phyloP scores from a whole-genome alignment of 2,797 vertebrate genomes.

The Sebastes jordani region DNA sequence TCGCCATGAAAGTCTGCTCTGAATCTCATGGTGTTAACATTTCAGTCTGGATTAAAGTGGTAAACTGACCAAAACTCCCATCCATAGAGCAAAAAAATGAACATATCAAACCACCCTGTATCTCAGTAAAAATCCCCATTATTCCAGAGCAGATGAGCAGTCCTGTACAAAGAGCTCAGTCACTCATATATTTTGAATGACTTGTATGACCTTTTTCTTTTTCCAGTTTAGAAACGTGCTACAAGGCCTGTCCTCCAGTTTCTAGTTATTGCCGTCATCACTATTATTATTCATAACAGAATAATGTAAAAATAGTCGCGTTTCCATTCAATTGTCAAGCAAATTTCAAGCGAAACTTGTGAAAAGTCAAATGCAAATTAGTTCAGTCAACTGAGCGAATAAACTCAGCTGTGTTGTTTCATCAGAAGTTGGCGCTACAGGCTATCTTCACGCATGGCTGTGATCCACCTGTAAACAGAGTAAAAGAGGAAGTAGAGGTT shows the following conservation, averaged over 20 bases:
- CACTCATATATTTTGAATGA: not conserved
- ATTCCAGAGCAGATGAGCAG: not conserved
- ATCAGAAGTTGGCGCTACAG: not conserved
- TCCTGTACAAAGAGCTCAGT: not conserved
- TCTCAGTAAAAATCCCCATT: not conserved
- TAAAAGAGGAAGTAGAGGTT: not conserved
- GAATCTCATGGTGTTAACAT: not conserved
- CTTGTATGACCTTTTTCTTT: not conserved
- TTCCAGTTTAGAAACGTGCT: not conserved
- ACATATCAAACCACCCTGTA: not conserved
- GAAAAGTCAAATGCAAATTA: not conserved
- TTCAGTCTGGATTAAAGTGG: not conserved
- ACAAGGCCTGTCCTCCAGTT: not conserved
- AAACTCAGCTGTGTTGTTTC: not conserved
- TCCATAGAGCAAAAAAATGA: not conserved
- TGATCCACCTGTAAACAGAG: not conserved
- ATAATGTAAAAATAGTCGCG: not conserved
- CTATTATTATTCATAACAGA: not conserved
- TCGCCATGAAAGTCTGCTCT: not conserved
- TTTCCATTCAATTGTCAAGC: not conserved
- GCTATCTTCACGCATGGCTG: not conserved
- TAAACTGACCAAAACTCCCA: not conserved
- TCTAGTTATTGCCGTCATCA: not conserved
- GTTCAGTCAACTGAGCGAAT: not conserved
- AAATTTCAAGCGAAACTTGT: not conserved